These are phyloP conservation scores for Sisyra terminalis DNA, from an alignment of 2,888 invertebrate genomes.

Conservation along the genomic window DNA sequence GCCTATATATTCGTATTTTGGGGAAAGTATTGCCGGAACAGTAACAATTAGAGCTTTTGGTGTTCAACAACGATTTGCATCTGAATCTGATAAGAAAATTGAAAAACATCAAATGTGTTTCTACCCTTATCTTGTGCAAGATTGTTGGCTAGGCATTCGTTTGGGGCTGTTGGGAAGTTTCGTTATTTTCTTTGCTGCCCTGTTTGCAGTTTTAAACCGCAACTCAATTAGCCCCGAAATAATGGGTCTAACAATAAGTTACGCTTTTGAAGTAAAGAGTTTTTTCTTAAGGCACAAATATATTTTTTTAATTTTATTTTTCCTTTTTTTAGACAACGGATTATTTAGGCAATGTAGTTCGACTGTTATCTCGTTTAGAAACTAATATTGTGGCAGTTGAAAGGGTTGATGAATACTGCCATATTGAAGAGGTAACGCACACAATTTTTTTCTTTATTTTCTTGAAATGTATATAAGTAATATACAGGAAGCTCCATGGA, in stretches of 20 bases:
- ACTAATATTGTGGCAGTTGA: slow-evolving; percentile 96
- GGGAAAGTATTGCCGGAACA: slow-evolving; percentile 81
- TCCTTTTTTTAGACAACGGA: too few relatives aligned
- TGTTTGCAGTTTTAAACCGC: slow-evolving; percentile 76
- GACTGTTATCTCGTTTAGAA: slow-evolving; percentile 53
- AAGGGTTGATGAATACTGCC: slow-evolving; percentile 79
- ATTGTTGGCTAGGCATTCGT: slow-evolving; percentile 90
- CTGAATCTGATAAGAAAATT: slow-evolving; percentile 75
- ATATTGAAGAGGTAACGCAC: background rate
- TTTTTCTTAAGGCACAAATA: too few relatives aligned
- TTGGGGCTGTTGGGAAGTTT: slow-evolving; percentile 93
- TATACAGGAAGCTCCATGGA: too few relatives aligned
- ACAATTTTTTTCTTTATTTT: too few relatives aligned
- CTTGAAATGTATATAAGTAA: background rate
- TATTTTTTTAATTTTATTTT: too few relatives aligned
- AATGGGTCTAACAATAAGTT: slow-evolving; percentile 80
- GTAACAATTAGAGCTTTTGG: slow-evolving; percentile 75
- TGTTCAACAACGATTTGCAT: slow-evolving; percentile 65
- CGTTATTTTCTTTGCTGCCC: slow-evolving; percentile 84
- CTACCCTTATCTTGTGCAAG: slow-evolving; percentile 83
- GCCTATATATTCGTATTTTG: slow-evolving; percentile 93
- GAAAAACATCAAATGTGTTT: slow-evolving; percentile 88
- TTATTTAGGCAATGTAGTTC: too few relatives aligned
- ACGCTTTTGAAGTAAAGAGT: slow-evolving; percentile 56
- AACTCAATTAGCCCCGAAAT: slow-evolving; percentile 56